Evolutionary conservation across 2,797 vertebrate genomes (phyloP), one percentile per base, ranked within the genome.

Genomic region (Sebastes baramenuke): DNA sequence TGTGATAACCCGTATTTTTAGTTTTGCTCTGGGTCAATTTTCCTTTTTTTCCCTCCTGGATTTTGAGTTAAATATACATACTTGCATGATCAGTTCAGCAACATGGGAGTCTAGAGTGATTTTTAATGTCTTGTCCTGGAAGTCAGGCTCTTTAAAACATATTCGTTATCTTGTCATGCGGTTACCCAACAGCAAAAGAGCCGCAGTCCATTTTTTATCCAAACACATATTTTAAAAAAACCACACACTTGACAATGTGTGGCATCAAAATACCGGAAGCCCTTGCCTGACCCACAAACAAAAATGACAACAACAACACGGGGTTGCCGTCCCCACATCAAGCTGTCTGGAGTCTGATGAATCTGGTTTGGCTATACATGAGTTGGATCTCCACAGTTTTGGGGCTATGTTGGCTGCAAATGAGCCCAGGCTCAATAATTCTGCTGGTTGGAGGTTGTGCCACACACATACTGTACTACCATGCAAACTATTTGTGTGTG

Each of bases 1-100:
- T 69, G 76, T 79, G 83, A 86, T 85, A 85, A 87, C 60, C 70
- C 32, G 59, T 87, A 70, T 86, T 89, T 89, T 86, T 80, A 86
- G 85, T 70, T 81, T 30, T 54, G 42, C 69, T 25, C 7, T 55
- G 32, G 67, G 71, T 82, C 42, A 18, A 2, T 61, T 65, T 74
- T 58, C 5, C 11, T 61, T 74, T 66, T 62, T 69, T 70, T 22
- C 12, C 12, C 24, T 24, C 52, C 20, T 16, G 32, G 46, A 38
- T 77, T 67, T 49, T 65, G 4, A 24, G 2, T 75, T 73, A 25
- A 30, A 77, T 52, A 12, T 49, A 36, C 52, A 32, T 34, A n/a
- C n/a, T 20, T 5, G 0, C 24, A n/a, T 54, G 2, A 20, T 77
- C 5, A 42, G 24, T 69, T 67, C 5, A 2, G 36, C 24, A 27